Evolutionary conservation across 2,113 vertebrate genomes (phyloP), one percentile per base, ranked within the genome.

Genomic region (Mastomys natalensis): DNA sequence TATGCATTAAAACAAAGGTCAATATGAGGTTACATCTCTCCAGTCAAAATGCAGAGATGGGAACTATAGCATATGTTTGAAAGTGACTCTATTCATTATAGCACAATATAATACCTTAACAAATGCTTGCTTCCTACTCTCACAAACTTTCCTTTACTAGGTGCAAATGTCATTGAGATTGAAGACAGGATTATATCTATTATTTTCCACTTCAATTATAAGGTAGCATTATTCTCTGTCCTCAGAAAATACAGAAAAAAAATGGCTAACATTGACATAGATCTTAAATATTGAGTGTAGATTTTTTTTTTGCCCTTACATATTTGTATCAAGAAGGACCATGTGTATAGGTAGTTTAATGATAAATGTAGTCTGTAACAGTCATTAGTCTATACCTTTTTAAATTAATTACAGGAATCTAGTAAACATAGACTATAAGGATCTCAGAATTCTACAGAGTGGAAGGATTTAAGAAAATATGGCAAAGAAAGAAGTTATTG

Each of bases 151-250:
- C 26, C 0, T 84, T 87, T 29, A 60, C 26, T 19, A 43, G 0
- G 12, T 45, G 15, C 85, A 34, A 88, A 60, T 9, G 7, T 84
- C 58, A 48, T 76, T 84, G 26, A 51, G 37, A 70, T 10, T 84
- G 70, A 80, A 11, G 5, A 7, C 80, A 2, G 2, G 62, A 85
- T 74, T 74, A 15, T 13, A 80, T 55, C 7, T 8, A 84, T 92
- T 62, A 17, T 80, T 86, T 88, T 90, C 73, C 9, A 85, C 1
- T 87, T 95, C 93, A 87, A 80, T 21, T 92, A 45, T 3, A 87
- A 66, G 12, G 53, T 55, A 82, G 55, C 24, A 0, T 2, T 70
- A 34, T 74, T 95, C 62, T 72, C 5, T 55, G 43, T 12, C 1
- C 6, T 94, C 40, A 45, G 78, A 84, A 2, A 91, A 91, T 2